Percentiles rank a stretch among this genome's conserved stretches.
Evolutionary conservation across 2,888 invertebrate species (phyloP).

Genomic region (Pristionchus japonicus): DNA sequence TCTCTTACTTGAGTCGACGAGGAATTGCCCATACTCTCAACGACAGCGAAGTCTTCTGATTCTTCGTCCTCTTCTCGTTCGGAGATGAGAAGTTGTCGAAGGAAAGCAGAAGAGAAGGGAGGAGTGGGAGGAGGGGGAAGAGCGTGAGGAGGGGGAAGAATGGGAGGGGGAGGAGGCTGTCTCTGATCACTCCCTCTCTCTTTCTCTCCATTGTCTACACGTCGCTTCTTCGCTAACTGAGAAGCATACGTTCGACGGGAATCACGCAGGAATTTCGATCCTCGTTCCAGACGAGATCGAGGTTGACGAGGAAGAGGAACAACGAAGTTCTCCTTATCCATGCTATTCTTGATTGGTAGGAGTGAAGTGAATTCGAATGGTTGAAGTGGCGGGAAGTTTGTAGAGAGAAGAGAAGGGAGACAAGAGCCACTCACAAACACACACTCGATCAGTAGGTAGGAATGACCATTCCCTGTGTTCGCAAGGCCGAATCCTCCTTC

Average conservation of each 20-base stretch:
- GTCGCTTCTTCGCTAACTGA: conserved; percentile 39
- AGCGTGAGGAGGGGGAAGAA: not conserved
- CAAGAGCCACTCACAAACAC: not conserved
- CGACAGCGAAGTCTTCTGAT: too few relatives aligned
- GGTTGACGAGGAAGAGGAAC: not conserved
- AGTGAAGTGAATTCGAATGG: not conserved
- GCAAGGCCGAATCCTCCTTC: conserved; percentile 17
- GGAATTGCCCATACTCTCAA: conserved; percentile 15
- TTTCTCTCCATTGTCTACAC: not conserved
- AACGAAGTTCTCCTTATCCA: conserved; percentile 33
- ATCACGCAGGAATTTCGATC: conserved; percentile 23
- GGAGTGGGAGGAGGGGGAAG: not conserved
- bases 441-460: not conserved
- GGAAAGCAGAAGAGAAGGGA: conserved; percentile 29
- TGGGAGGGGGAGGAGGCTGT: not conserved
- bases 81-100: conserved; percentile 24
- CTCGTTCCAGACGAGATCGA: not conserved
- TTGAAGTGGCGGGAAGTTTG: not conserved
- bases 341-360: too few relatives aligned
- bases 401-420: not conserved
- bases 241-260: conserved; percentile 31
- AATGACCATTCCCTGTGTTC: not conserved
- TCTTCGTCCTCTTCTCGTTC: not conserved
- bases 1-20: conserved; percentile 25
- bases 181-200: not conserved